Conservation (phyloP, 2,888 invertebrate genomes). For the Xanthorhoe spadicearia region DNA sequence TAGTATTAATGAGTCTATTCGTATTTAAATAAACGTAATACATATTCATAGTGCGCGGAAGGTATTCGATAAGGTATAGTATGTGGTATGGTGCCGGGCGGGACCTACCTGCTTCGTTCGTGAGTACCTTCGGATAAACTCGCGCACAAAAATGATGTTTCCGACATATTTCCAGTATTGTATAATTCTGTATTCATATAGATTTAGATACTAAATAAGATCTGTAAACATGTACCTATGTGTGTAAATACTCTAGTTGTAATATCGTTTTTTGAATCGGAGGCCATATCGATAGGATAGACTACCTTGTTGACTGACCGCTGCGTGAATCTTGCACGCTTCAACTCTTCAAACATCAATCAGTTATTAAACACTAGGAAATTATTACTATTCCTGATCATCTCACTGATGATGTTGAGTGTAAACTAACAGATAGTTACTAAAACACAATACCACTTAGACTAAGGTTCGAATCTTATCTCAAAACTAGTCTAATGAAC, state of each 20-base stretch:
- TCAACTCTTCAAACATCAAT: not conserved
- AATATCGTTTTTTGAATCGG: conserved; percentile 9
- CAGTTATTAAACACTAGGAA: not conserved
- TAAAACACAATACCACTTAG: conserved; percentile 4
- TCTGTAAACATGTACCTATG: conserved; percentile 23
- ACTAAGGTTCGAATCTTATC: conserved; percentile 29
- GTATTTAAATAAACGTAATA: conserved; percentile 28
- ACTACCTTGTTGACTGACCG: conserved; percentile 16
- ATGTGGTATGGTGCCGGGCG: not conserved
- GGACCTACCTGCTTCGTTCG: not conserved
- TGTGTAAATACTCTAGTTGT: conserved; percentile 17
- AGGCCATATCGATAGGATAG: conserved; percentile 22
- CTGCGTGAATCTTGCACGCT: conserved; percentile 5
- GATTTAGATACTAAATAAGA: conserved; percentile 20
- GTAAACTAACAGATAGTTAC: conserved; percentile 5
- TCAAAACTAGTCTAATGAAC: conserved; percentile 53
- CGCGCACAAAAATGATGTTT: conserved; percentile 1
- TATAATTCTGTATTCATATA: conserved; percentile 15
- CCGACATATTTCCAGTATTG: conserved; percentile 13
- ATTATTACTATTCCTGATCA: not conserved
- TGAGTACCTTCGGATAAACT: not conserved
- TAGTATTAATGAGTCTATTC: conserved; percentile 30
- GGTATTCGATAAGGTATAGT: conserved; percentile 3
- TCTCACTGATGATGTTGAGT: not conserved
- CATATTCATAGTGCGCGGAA: conserved; percentile 10